These are phyloP conservation scores for Oxytorus armatus DNA, from an alignment of 2,888 invertebrate genomes.

Conservation along the genomic window DNA sequence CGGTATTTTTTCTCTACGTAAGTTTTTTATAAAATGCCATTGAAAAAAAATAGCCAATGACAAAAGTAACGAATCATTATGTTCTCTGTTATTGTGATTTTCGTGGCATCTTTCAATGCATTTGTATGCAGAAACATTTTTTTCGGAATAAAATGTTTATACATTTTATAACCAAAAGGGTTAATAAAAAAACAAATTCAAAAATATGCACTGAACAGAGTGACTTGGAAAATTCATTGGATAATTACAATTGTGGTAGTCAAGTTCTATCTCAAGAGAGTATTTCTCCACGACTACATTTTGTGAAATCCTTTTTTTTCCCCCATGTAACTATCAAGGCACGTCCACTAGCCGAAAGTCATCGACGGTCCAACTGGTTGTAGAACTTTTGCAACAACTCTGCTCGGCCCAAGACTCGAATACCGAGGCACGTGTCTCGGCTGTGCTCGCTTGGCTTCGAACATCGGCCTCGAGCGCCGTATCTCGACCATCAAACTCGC, in stretches of 20 bases:
- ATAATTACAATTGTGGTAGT: no score
- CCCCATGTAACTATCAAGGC: conserved; percentile 64
- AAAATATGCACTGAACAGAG: no score
- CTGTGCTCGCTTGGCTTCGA: conserved; percentile 91
- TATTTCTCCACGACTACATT: not conserved
- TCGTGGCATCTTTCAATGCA: not conserved
- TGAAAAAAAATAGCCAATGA: no score
- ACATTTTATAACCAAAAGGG: no score
- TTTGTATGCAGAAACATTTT: not conserved
- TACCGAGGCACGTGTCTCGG: conserved; percentile 87
- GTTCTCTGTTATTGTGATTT: no score
- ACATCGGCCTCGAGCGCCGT: conserved; percentile 86
- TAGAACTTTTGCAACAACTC: conserved; percentile 92
- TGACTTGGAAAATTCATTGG: no score
- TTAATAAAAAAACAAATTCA: no score
- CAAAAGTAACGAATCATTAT: no score
- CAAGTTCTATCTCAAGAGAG: no score
- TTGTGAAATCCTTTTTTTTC: not conserved
- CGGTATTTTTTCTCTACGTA: no score
- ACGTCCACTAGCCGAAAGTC: conserved; percentile 78
- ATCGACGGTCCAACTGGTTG: conserved; percentile 87
- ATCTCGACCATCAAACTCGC: conserved; percentile 73
- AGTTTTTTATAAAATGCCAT: no score
- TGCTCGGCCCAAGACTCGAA: conserved; percentile 88
- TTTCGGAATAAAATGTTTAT: no score